Conservation (phyloP, 1,140 invertebrate genomes). For the Bombus sibiricus region DNA sequence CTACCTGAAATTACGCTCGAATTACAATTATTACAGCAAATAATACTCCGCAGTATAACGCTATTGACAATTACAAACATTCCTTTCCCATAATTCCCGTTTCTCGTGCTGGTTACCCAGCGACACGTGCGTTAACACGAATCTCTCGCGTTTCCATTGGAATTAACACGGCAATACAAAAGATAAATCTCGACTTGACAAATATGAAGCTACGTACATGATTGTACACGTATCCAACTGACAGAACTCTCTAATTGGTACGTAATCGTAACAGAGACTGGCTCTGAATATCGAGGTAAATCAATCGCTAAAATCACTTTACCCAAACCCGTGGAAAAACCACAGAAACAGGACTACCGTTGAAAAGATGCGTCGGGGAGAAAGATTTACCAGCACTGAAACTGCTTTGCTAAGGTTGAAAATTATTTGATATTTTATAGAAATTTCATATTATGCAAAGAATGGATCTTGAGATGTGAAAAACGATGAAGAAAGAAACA, state of each 20-base stretch:
- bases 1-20: background rate
- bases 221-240: background rate
- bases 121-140: background rate
- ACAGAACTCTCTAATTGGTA: conserved; percentile 10
- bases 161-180: background rate
- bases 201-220: background rate
- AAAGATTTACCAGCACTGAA: no score
- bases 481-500: background rate
- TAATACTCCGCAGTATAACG: background rate
- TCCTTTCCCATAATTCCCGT: background rate
- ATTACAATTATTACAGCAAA: background rate
- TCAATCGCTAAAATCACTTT: conserved; percentile 10
- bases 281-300: background rate
- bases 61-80: background rate
- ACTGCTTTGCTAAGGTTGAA: no score
- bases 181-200: conserved; percentile 10
- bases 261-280: background rate
- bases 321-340: background rate
- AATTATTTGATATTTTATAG: no score
- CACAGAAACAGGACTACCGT: no score
- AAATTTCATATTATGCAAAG: no score
- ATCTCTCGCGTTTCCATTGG: background rate
- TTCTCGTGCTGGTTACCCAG: background rate
- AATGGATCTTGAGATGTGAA: no score
- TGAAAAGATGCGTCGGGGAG: no score